Base-by-base conservation (phyloP, 1,140 invertebrate species). In the Lepidurus arcticus region DNA sequence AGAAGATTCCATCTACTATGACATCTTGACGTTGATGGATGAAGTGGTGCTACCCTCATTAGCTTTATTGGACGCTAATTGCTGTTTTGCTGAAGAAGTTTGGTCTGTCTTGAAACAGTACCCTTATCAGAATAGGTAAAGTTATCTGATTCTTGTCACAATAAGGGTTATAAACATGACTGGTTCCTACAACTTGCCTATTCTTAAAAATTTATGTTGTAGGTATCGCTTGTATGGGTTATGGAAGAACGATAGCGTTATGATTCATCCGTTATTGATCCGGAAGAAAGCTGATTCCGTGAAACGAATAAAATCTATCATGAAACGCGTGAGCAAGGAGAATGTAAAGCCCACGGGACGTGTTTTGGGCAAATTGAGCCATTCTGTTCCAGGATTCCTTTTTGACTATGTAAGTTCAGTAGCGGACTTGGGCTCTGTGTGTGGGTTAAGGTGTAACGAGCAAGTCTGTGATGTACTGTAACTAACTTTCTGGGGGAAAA, bases 241-340 rank as follows among this genome's bases (percentile, higher is more conserved):
- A 75, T 99, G 97, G 97, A 98, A 98, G 84, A 94, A 94, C 82
- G 92, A 95, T 42, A 92, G 93, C 4, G 93, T 93, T 78, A 86
- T 89, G 44, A 85, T 91, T 47, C 94, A 98, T 85, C 92, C 96
- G 0, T 88, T 91, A 44, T 85, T 99, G 21, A 88, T 98, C 79
- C 88, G 91, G 47, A 92, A 92, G 53, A 89, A 92, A 76, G 95
- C 93, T 0, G 92, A 96, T 82, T 91, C 92, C 1, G 88, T 96
- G 78, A 95, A 98, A 82, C 92, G 94, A 82, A 94, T 98, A 7
- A 98, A 97, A 83, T 95, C 95, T 80, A 93, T 98, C 8, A 97
- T 99, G 94, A 98, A 98, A 87, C 89, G 97, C 75, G 92, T 99
- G 2, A 97, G 94, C 82, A 99, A 99, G 85, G 98, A 99, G 85